Percentiles rank a stretch among this genome's conserved stretches.
Evolutionary conservation across 2,888 invertebrate genomes (phyloP).

Genomic region (Rhamphomyia laevipes): DNA sequence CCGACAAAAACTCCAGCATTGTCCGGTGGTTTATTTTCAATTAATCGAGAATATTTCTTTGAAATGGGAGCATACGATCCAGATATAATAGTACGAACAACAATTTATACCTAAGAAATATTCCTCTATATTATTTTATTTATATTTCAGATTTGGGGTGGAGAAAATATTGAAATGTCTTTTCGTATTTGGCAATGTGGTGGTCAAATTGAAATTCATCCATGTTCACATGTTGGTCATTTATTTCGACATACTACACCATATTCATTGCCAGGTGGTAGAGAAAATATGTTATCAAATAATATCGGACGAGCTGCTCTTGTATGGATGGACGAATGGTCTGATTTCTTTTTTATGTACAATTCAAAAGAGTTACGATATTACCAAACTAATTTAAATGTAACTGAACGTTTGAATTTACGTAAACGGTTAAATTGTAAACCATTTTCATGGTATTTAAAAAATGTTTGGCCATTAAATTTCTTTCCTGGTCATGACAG

Average conservation of each 20-base stretch:
- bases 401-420: conserved; percentile 53
- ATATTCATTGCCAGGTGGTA: conserved; percentile 89
- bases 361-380: conserved; percentile 36
- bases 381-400: conserved; percentile 25
- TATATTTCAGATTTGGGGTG: conserved; percentile 84
- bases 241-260: conserved; percentile 87
- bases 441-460: conserved; percentile 85
- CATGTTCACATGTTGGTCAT: conserved; percentile 90
- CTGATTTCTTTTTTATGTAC: conserved; percentile 80
- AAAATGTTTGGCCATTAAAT: conserved; percentile 91
- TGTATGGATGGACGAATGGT: conserved; percentile 99
- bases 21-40: conserved; percentile 82
- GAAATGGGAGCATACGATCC: conserved; percentile 81
- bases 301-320: conserved; percentile 88
- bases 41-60: conserved; percentile 75
- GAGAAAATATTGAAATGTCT: conserved; percentile 94
- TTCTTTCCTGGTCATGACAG: conserved; percentile 81
- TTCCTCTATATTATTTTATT: neutral
- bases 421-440: conserved; percentile 66
- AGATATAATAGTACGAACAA: conserved; percentile 56
- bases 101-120: conserved; percentile 36
- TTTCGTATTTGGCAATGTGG: conserved; percentile 96
- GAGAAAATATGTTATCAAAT: conserved; percentile 62
- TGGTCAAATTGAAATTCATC: conserved; percentile 77
- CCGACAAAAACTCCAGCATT: conserved; percentile 78